Conservation (phyloP, 2,888 invertebrate genomes). For the Amorpha juglandis region DNA sequence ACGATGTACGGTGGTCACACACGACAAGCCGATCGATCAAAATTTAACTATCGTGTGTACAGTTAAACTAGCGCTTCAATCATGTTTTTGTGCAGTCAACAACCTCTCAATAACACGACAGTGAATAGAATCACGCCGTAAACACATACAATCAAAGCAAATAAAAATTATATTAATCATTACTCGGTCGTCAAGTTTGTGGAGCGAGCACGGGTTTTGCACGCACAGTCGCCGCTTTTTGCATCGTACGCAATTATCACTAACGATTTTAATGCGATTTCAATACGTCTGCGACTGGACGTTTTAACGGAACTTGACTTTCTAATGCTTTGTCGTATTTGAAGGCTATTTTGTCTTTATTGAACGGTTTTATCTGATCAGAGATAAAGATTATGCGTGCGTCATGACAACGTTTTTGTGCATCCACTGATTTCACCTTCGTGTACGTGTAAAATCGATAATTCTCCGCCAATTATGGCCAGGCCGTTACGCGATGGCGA, state of each 20-base stretch:
- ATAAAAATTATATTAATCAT: slow-evolving; percentile 75
- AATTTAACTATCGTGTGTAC: slow-evolving; percentile 54
- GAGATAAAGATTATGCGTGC: slow-evolving; percentile 64
- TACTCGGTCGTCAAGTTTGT: slow-evolving; percentile 53
- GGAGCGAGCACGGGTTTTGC: slow-evolving; percentile 58
- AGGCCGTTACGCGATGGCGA: slow-evolving; percentile 53
- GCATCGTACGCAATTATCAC: slow-evolving; percentile 72
- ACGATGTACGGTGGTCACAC: slow-evolving; percentile 48
- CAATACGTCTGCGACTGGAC: slow-evolving; percentile 59
- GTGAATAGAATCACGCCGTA: slow-evolving; percentile 52
- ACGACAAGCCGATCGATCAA: slow-evolving; percentile 70
- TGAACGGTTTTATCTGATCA: slow-evolving; percentile 64
- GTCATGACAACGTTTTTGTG: slow-evolving; percentile 51
- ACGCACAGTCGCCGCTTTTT: slow-evolving; percentile 53
- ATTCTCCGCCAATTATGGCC: slow-evolving; percentile 26
- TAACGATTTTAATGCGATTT: slow-evolving; percentile 67
- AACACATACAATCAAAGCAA: slow-evolving; percentile 67
- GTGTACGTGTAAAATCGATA: slow-evolving; percentile 14
- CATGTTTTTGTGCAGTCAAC: slow-evolving; percentile 69
- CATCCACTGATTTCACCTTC: slow-evolving; percentile 43
- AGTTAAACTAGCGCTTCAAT: slow-evolving; percentile 61
- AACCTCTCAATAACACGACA: slow-evolving; percentile 57
- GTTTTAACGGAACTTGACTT: slow-evolving; percentile 66
- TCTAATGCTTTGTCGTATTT: slow-evolving; percentile 73
- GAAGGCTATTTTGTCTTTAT: slow-evolving; percentile 43